Conservation (phyloP, 2,113 vertebrate species). For the Bothrops jararaca region DNA sequence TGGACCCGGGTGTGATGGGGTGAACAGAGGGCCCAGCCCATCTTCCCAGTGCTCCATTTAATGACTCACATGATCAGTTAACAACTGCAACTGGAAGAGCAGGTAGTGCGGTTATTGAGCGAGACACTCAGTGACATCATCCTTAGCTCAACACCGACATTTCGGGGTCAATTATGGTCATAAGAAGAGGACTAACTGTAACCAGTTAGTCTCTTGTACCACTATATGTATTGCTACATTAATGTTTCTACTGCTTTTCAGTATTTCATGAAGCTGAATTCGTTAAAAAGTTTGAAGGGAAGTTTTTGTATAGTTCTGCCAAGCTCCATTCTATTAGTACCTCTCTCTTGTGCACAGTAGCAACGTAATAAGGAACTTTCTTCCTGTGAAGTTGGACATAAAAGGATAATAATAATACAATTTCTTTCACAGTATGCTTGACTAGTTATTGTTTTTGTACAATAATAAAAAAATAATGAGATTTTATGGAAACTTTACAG, state of each 20-base stretch:
- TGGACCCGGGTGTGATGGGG: not conserved
- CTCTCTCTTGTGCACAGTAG: not conserved
- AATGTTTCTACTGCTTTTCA: not conserved
- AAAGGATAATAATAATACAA: not conserved
- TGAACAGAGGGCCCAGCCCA: not conserved
- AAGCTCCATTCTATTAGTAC: not conserved
- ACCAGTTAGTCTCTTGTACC: not conserved
- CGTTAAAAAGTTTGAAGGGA: not conserved
- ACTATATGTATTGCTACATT: not conserved
- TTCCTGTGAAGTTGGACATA: not conserved
- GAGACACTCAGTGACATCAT: not conserved
- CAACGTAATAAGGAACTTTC: not conserved
- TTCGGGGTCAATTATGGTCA: not conserved
- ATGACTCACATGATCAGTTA: not conserved
- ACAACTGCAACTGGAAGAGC: not conserved
- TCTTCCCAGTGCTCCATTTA: not conserved
- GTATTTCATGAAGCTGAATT: not conserved
- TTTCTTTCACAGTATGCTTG: not conserved
- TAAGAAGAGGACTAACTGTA: not conserved
- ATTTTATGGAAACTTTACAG: not conserved
- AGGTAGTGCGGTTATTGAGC: not conserved
- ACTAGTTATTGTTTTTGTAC: too few species aligned
- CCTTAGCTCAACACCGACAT: not conserved
- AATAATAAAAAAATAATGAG: not conserved
- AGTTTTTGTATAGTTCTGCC: not conserved